Percentiles rank a stretch among this genome's conserved stretches.
Conservation (phyloP, 2,888 invertebrate species). For the Thymelicus acteon region DNA sequence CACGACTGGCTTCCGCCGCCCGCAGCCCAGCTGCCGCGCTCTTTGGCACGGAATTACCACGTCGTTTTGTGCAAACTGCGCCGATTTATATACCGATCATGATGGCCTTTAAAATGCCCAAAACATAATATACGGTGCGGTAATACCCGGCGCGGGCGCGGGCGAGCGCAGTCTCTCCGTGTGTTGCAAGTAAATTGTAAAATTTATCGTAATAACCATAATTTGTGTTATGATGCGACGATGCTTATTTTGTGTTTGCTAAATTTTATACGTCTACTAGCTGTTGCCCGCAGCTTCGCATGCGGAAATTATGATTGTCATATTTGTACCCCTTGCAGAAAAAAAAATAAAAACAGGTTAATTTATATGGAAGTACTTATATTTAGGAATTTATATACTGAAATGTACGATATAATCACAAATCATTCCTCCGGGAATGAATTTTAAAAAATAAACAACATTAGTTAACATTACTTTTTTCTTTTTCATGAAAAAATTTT, state of each 20-base stretch:
- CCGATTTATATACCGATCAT: slow-evolving; percentile 12
- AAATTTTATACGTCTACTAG: too few species aligned
- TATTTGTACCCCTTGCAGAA: too few species aligned
- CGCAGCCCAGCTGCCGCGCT: slow-evolving; percentile 17
- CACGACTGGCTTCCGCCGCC: slow-evolving; percentile 11
- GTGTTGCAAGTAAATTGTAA: background rate
- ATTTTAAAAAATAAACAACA: too few species aligned
- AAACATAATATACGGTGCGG: slow-evolving; percentile 10
- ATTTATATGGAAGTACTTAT: too few species aligned
- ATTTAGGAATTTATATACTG: too few species aligned
- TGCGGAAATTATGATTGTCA: too few species aligned
- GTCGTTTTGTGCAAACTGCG: slow-evolving; percentile 24
- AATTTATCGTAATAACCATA: slow-evolving; percentile 10
- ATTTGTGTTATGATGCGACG: background rate
- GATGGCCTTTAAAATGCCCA: slow-evolving; percentile 10
- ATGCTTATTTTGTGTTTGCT: background rate
- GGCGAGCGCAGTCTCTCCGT: background rate
- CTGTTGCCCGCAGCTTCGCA: too few species aligned
- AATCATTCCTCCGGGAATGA: too few species aligned
- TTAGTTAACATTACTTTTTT: too few species aligned
- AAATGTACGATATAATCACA: too few species aligned
- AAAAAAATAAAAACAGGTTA: too few species aligned
- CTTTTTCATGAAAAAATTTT: too few species aligned
- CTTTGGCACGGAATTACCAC: slow-evolving; percentile 42
- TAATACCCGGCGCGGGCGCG: background rate